Conservation (phyloP, 2,113 vertebrate species). For the Macaca mulatta region DNA sequence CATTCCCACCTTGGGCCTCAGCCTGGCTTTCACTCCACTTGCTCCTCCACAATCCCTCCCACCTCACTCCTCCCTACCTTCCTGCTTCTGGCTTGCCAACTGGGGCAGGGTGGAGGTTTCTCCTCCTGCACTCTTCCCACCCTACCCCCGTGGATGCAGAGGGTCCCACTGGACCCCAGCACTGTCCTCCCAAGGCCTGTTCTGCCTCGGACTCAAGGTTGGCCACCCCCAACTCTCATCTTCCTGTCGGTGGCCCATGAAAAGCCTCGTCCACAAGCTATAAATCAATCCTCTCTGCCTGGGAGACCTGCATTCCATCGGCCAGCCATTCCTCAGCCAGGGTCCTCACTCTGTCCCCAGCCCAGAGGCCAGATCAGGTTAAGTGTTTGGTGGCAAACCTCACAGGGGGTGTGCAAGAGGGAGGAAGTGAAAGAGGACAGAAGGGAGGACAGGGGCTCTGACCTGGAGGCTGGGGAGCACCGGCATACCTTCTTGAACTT, state of each 20-base stretch:
- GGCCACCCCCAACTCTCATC: neutral
- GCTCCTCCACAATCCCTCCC: neutral
- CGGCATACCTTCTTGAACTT: constrained; percentile 73
- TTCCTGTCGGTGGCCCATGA: neutral
- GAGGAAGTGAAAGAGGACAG: accelerated
- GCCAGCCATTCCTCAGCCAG: neutral
- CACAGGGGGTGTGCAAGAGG: too few species aligned
- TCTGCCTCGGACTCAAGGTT: accelerated
- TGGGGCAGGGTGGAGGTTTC: neutral
- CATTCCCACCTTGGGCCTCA: neutral
- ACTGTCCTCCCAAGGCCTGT: neutral
- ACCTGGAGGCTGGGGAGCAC: accelerated
- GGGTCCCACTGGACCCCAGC: neutral
- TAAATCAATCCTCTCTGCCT: neutral
- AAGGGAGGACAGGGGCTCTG: too few species aligned
- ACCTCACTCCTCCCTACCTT: neutral
- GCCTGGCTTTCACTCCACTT: neutral
- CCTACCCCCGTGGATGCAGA: accelerated
- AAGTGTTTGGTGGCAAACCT: accelerated
- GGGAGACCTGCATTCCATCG: accelerated
- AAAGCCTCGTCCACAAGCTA: neutral
- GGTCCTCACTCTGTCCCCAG: neutral
- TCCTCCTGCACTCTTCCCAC: neutral
- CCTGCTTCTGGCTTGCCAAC: neutral
- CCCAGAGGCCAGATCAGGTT: neutral